A percentile compares a stretch with the other conserved stretches of the same genome.
phyloP scores from a whole-genome alignment of 2,113 vertebrate species.

The Kryptolebias marmoratus region DNA sequence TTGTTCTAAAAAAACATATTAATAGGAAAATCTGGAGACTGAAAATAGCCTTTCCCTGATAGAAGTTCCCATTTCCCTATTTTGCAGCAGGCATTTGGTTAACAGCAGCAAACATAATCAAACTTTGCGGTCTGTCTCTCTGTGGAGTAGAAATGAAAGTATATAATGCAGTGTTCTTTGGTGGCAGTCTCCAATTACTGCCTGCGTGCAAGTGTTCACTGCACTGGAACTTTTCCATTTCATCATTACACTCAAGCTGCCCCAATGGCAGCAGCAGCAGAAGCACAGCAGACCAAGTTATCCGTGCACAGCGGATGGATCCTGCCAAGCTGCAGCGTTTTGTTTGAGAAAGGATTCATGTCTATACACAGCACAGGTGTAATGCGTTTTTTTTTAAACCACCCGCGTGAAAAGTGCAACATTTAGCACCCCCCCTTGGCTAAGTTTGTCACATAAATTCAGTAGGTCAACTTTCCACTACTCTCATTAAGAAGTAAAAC shows the following conservation, averaged over 20 bases:
- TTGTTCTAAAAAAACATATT: constrained; percentile 30
- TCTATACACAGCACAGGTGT: constrained; percentile 74
- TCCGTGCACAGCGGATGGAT: constrained; percentile 56
- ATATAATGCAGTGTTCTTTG: constrained; percentile 58
- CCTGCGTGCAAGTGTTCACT: constrained; percentile 71
- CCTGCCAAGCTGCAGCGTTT: constrained; percentile 62
- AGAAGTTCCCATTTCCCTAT: constrained; percentile 40
- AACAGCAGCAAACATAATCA: constrained; percentile 71
- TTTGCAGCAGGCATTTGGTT: constrained; percentile 40
- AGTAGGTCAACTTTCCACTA: constrained; percentile 60
- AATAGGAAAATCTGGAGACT: constrained; percentile 20
- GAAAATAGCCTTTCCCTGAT: constrained; percentile 12
- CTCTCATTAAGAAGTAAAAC: constrained; percentile 66
- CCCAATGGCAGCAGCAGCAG: constrained; percentile 49
- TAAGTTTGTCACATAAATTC: constrained; percentile 64
- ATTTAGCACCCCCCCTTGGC: constrained; percentile 29
- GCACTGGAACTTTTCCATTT: constrained; percentile 76
- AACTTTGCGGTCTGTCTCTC: constrained; percentile 58
- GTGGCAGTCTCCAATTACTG: constrained; percentile 76
- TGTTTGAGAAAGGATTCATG: constrained; percentile 67
- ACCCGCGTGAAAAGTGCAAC: constrained; percentile 39
- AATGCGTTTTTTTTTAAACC: constrained; percentile 10
- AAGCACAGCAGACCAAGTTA: constrained; percentile 67
- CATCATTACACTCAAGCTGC: constrained; percentile 66
- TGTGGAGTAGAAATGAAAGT: constrained; percentile 59